Evolutionary conservation across 2,113 vertebrate genomes (phyloP).

Genomic region (Microcebus lehilahytsara): DNA sequence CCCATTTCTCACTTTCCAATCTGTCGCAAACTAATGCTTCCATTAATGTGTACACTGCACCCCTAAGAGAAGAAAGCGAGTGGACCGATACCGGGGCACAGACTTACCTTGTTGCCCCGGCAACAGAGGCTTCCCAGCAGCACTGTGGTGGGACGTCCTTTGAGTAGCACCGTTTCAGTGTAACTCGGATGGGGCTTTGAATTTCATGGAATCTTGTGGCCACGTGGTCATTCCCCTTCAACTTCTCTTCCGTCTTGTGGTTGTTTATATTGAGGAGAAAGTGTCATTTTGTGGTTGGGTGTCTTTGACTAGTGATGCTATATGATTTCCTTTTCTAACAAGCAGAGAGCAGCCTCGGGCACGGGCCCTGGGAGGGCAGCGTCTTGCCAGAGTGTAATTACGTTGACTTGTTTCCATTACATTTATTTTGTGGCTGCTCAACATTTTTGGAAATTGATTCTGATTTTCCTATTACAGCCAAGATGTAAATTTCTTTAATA

Average conservation of each 20-base stretch:
- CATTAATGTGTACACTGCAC: background rate
- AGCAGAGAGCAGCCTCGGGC: background rate
- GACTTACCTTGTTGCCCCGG: background rate
- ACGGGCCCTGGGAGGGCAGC: fast-evolving
- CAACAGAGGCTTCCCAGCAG: background rate
- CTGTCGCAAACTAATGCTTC: background rate
- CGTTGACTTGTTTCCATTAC: background rate
- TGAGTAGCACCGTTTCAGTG: background rate
- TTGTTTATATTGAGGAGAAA: background rate
- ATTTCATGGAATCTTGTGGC: fast-evolving
- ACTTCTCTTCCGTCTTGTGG: background rate
- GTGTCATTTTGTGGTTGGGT: background rate
- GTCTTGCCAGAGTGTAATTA: background rate
- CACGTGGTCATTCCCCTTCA: background rate
- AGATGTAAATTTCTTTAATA: background rate
- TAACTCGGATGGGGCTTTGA: background rate
- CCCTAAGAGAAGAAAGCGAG: too few species aligned
- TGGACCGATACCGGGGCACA: background rate
- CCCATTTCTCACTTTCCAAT: background rate
- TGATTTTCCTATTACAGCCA: background rate
- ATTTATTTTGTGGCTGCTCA: background rate
- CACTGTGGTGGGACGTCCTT: background rate
- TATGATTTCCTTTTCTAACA: background rate
- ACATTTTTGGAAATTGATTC: background rate
- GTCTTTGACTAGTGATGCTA: background rate